Evolutionary conservation across 2,888 invertebrate species (phyloP).

Genomic region (Invenusta paracnida): DNA sequence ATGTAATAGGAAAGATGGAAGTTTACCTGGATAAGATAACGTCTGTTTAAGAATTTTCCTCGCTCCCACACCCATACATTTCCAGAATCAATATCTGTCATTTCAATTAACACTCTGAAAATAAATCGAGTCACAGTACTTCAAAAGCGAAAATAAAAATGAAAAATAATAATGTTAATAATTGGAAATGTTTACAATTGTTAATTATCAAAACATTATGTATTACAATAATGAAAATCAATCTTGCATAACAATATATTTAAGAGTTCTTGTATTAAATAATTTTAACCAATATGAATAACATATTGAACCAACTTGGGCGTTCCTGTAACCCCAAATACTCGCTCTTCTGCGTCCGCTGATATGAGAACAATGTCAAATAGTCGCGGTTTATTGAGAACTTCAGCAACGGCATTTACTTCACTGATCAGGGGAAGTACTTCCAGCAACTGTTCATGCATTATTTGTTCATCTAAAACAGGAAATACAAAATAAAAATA

Average conservation of each 20-base stretch:
- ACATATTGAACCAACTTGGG: conserved; percentile 52
- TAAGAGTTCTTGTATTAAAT: too few relatives aligned
- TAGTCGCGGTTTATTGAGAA: conserved; percentile 58
- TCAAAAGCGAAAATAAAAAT: background rate
- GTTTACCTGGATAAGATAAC: conserved; percentile 59
- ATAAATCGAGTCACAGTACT: background rate
- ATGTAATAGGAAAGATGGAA: background rate
- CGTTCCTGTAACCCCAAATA: conserved; percentile 43
- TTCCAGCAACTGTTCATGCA: conserved; percentile 60
- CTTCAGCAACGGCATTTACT: conserved; percentile 61
- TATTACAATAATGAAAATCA: too few relatives aligned
- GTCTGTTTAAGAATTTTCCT: conserved; percentile 60
- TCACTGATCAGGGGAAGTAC: conserved; percentile 61
- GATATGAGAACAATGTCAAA: conserved; percentile 60
- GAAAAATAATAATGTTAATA: too few relatives aligned
- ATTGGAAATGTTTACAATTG: background rate
- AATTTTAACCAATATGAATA: too few relatives aligned
- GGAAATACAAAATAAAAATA: too few relatives aligned
- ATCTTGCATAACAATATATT: too few relatives aligned
- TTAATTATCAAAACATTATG: background rate
- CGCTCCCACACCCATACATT: conserved; percentile 61
- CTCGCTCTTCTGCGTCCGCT: conserved; percentile 46
- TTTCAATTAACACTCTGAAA: conserved; percentile 60
- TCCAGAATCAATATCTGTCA: conserved; percentile 58
- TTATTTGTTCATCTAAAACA: conserved; percentile 59